These are phyloP conservation scores for Sebastes hubbsi DNA, from an alignment of 2,797 vertebrate species.

Conservation along the genomic window DNA sequence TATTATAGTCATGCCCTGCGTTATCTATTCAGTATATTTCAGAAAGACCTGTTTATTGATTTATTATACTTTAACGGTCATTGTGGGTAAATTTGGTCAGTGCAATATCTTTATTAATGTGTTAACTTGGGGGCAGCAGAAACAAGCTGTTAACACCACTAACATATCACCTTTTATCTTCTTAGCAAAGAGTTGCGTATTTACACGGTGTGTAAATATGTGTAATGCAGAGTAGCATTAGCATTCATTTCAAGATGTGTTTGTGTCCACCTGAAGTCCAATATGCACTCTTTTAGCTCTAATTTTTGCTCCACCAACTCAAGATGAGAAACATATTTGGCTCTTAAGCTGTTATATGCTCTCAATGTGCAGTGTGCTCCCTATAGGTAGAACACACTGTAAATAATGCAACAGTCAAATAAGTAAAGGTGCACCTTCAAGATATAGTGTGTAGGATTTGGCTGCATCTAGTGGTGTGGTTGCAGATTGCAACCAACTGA, in stretches of 20 bases:
- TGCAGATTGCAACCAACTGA: not conserved
- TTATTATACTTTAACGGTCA: not conserved
- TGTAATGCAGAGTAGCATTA: not conserved
- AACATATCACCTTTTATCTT: not conserved
- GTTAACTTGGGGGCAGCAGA: not conserved
- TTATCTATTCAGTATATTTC: not conserved
- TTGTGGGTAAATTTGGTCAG: not conserved
- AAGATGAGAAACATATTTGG: not conserved
- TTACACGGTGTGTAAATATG: not conserved
- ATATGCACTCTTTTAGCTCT: not conserved
- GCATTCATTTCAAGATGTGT: not conserved
- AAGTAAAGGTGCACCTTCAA: not conserved
- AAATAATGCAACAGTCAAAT: not conserved
- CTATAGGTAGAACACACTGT: not conserved
- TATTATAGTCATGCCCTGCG: not conserved
- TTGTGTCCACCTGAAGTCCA: not conserved
- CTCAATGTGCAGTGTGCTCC: not conserved
- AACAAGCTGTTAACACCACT: not conserved
- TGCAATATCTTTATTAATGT: not conserved
- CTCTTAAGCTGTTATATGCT: not conserved
- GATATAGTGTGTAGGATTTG: not conserved
- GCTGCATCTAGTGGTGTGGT: not conserved
- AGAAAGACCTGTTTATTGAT: not conserved
- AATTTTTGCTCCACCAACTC: not conserved
- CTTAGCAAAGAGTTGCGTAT: not conserved